A percentile compares a stretch with the other conserved stretches of the same genome.
Evolutionary conservation across 2,113 vertebrate species (phyloP).

Genomic region (Microtus ochrogaster): DNA sequence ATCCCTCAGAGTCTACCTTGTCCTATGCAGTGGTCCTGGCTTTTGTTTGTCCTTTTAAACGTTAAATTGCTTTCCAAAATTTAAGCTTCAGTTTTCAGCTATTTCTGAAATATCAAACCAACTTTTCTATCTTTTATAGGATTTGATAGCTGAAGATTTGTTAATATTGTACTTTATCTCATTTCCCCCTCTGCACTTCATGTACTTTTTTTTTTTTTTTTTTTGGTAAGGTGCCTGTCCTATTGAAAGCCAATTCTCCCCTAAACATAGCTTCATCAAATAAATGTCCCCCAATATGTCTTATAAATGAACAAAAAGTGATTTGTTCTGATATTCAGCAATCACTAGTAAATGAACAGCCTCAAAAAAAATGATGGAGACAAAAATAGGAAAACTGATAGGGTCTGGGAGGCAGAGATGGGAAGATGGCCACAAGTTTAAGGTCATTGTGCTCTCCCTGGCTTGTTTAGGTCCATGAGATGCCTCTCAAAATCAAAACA

Average conservation of each 20-base stretch:
- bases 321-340: background rate
- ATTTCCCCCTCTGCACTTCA: background rate
- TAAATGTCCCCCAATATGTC: background rate
- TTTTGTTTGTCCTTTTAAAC: background rate
- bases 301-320: background rate
- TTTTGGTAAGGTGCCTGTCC: background rate
- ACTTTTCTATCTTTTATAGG: background rate
- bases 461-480: background rate
- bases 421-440: background rate
- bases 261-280: background rate
- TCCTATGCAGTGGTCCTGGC: background rate
- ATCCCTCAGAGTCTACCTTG: background rate
- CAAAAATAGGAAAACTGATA: slow-evolving; percentile 39
- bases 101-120: background rate
- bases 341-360: background rate
- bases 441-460: background rate
- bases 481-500: background rate
- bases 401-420: background rate
- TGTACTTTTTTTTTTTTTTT: background rate
- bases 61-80: slow-evolving; percentile 24
- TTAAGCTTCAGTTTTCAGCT: slow-evolving; percentile 3
- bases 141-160: background rate
- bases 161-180: slow-evolving; percentile 1
- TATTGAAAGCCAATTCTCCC: background rate
- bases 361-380: slow-evolving; percentile 19